Percentiles rank a stretch among this genome's conserved stretches.
phyloP scores from a whole-genome alignment of 2,888 invertebrate species.

The Dysmachus trigonus region DNA sequence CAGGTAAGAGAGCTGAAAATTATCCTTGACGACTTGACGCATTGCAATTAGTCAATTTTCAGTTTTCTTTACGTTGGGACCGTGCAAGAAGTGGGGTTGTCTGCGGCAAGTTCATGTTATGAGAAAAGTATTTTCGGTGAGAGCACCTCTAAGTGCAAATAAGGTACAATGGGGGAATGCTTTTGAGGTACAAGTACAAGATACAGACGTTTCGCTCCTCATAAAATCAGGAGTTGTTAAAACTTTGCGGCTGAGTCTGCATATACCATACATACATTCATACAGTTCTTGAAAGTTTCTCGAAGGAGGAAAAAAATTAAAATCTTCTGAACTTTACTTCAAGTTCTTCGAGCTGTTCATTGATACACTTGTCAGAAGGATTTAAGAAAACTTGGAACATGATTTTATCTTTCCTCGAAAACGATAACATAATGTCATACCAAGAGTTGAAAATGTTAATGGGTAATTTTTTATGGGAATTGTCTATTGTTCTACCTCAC shows the following conservation, averaged over 20 bases:
- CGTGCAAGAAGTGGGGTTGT: neutral
- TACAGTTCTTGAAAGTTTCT: neutral
- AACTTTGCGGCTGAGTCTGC: neutral
- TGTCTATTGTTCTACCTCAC: no score
- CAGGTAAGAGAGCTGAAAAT: neutral
- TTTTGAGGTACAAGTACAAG: neutral
- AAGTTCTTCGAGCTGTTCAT: neutral
- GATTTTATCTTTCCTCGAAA: no score
- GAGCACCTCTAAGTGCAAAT: neutral
- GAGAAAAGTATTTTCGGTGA: neutral
- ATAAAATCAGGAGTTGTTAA: neutral
- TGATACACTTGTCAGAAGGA: neutral
- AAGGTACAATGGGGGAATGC: neutral
- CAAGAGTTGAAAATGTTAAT: neutral
- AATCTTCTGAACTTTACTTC: neutral
- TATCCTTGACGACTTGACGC: neutral
- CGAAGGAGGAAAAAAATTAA: neutral
- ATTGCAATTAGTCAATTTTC: neutral
- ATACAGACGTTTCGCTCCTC: neutral
- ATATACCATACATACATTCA: no score
- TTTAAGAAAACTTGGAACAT: neutral
- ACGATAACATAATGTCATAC: neutral
- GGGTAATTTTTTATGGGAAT: neutral
- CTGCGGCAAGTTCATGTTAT: neutral
- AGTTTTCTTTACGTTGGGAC: neutral